Percentiles rank a stretch among this genome's conserved stretches.
phyloP scores from a whole-genome alignment of 2,888 invertebrate species.

The Megastigmus dorsalis region DNA sequence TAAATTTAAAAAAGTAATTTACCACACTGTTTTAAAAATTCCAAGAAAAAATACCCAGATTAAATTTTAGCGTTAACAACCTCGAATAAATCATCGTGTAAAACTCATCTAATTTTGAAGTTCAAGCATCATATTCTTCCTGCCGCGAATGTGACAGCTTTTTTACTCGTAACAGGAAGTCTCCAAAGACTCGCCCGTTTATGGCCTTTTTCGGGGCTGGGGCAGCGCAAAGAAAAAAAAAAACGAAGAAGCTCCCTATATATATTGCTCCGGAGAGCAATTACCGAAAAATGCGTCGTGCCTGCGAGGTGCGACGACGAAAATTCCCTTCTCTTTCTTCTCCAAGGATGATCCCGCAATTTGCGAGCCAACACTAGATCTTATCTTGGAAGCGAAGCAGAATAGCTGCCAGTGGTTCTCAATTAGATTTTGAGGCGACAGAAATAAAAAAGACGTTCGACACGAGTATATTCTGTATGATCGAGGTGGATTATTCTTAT shows the following conservation, averaged over 20 bases:
- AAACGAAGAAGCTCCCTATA: too few relatives aligned
- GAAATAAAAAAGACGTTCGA: not conserved
- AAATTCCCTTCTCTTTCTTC: not conserved
- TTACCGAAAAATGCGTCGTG: constrained; percentile 20
- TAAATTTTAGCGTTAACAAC: too few relatives aligned
- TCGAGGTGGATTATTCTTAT: constrained; percentile 6
- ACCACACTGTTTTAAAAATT: too few relatives aligned
- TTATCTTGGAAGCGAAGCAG: not conserved
- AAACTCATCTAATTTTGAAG: too few relatives aligned
- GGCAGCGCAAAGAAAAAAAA: too few relatives aligned
- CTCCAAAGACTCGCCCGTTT: not conserved
- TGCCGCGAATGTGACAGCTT: not conserved
- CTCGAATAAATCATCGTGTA: too few relatives aligned
- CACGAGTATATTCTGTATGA: not conserved
- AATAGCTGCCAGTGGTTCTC: constrained; percentile 6
- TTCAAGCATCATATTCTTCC: too few relatives aligned
- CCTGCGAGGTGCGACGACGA: not conserved
- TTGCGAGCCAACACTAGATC: constrained; percentile 14
- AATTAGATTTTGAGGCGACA: not conserved
- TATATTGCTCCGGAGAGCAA: too few relatives aligned
- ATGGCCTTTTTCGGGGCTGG: not conserved
- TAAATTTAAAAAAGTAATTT: too few relatives aligned
- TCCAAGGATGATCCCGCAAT: constrained; percentile 22
- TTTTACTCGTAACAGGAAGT: too few relatives aligned
- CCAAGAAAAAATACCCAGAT: too few relatives aligned